phyloP scores from a whole-genome alignment of 2,797 vertebrate genomes.

The Enteromius radiatus region DNA sequence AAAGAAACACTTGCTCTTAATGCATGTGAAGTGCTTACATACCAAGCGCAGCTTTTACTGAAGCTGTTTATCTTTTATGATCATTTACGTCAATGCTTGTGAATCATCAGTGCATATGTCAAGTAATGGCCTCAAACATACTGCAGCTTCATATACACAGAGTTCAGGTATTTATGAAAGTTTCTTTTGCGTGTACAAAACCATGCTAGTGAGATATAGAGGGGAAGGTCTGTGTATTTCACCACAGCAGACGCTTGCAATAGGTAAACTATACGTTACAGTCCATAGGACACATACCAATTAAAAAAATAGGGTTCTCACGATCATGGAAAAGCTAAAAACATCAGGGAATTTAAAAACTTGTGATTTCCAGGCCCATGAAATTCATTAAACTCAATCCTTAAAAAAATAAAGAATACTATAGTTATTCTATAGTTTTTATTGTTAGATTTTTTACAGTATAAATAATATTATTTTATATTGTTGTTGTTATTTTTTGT shows the following conservation, averaged over 20 bases:
- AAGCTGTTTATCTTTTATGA: constrained; percentile 24
- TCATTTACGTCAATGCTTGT: background rate
- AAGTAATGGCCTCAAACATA: background rate
- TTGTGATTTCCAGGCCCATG: background rate
- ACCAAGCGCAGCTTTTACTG: constrained; percentile 27
- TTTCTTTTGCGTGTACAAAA: background rate
- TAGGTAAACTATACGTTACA: background rate
- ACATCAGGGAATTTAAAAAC: background rate
- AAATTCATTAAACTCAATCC: background rate
- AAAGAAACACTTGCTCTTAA: background rate
- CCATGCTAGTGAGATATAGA: background rate
- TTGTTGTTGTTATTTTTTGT: too few relatives aligned
- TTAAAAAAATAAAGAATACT: background rate
- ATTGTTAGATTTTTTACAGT: background rate
- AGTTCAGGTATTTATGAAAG: background rate
- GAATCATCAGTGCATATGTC: constrained; percentile 14
- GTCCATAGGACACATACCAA: background rate
- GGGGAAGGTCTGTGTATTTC: background rate
- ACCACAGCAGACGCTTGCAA: too few relatives aligned
- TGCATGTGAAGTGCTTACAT: constrained; percentile 31
- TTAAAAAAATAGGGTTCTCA: background rate
- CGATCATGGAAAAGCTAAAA: background rate
- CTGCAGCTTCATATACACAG: background rate
- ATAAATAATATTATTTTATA: too few relatives aligned
- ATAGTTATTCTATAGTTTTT: background rate